Evolutionary conservation across 2,113 vertebrate genomes (phyloP).

Genomic region (Poeciliopsis occidentalis): DNA sequence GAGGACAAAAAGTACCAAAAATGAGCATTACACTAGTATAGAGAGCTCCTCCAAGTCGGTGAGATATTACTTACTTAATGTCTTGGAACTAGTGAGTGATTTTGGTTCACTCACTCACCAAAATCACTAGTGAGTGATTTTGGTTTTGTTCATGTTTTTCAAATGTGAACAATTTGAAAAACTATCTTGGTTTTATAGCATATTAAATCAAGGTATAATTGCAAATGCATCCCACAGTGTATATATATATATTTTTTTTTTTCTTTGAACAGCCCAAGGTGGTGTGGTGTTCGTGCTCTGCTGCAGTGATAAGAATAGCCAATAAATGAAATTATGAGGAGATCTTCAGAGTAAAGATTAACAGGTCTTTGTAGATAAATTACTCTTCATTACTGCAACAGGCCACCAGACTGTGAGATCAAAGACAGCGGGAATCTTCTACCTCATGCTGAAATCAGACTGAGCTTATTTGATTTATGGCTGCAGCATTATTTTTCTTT

Average conservation of each 20-base stretch:
- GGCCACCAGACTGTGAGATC: conserved; percentile 41
- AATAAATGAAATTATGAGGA: conserved; percentile 46
- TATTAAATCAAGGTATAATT: background rate
- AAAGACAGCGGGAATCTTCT: conserved; percentile 31
- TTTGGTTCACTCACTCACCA: too few species aligned
- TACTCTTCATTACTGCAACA: conserved; percentile 36
- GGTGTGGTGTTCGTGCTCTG: background rate
- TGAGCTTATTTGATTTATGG: conserved; percentile 50
- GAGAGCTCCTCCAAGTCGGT: too few species aligned
- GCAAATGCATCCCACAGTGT: background rate
- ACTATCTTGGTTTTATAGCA: background rate
- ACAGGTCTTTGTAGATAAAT: conserved; percentile 22
- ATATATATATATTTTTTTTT: too few species aligned
- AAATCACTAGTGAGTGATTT: too few species aligned
- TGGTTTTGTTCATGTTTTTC: too few species aligned
- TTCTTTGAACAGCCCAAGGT: background rate
- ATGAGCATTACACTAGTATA: too few species aligned
- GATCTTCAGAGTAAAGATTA: conserved; percentile 33
- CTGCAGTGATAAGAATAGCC: conserved; percentile 44
- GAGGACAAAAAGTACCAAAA: too few species aligned
- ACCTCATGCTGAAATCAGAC: background rate
- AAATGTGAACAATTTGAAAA: too few species aligned
- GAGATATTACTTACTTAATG: too few species aligned
- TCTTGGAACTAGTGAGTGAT: too few species aligned
- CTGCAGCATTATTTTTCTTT: background rate